Percentiles rank a stretch among this genome's conserved stretches.
phyloP scores from a whole-genome alignment of 1,140 invertebrate species.

The Portunus trituberculatus region DNA sequence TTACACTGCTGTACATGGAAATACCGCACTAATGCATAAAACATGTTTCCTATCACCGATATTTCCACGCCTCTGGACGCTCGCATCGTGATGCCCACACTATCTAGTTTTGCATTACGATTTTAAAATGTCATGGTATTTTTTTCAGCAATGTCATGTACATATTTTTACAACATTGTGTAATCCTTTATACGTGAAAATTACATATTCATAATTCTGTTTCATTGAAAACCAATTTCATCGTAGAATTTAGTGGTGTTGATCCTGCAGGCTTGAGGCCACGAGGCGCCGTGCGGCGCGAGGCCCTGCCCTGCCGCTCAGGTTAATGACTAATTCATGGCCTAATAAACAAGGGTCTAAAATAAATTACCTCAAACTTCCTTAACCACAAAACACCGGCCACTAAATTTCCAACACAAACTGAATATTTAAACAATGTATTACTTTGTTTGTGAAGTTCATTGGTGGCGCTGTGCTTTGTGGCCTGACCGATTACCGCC shows the following conservation, averaged over 20 bases:
- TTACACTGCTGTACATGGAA: background rate
- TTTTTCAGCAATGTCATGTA: constrained; percentile 4
- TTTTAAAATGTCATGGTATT: constrained; percentile 24
- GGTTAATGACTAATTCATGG: background rate
- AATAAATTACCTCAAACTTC: constrained; percentile 9
- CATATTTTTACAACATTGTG: constrained; percentile 2
- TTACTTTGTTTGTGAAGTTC: background rate
- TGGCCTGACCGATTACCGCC: background rate
- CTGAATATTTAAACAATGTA: background rate
- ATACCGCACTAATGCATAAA: constrained; percentile 5
- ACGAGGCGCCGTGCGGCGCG: background rate
- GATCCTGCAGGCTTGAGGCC: background rate
- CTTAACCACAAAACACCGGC: background rate
- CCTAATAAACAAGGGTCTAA: background rate
- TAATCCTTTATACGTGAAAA: constrained; percentile 8
- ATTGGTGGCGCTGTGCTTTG: background rate
- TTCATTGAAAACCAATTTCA: constrained; percentile 14
- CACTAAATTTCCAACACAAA: background rate
- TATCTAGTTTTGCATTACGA: constrained; percentile 10
- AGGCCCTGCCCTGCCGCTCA: background rate
- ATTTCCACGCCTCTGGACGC: background rate
- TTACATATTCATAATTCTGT: background rate
- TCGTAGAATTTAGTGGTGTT: background rate
- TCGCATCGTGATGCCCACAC: background rate
- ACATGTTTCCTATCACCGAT: constrained; percentile 12